Evolutionary conservation across 1,140 invertebrate species (phyloP).

Genomic region (Samia ricini): DNA sequence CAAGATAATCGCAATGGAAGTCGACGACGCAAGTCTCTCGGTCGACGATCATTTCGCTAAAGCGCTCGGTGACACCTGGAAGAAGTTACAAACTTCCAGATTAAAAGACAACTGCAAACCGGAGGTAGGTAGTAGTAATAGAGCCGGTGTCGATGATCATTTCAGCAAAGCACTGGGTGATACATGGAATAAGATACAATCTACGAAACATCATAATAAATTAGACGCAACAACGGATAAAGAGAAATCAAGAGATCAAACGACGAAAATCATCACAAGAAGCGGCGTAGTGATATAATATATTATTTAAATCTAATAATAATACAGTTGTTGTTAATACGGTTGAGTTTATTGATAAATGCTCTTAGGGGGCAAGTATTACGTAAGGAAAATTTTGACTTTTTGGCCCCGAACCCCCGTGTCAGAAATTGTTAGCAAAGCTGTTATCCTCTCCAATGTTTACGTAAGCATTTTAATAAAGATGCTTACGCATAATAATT

Average conservation of each 20-base stretch:
- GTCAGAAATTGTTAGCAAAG: no score
- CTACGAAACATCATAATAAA: slow-evolving; percentile 43
- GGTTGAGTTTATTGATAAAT: no score
- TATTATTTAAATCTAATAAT: no score
- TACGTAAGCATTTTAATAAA: no score
- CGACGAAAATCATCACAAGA: slow-evolving; percentile 67
- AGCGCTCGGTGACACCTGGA: slow-evolving; percentile 96
- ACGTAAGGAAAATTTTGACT: no score
- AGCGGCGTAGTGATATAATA: slow-evolving; percentile 73
- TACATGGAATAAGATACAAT: slow-evolving; percentile 92
- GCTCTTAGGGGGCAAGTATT: no score
- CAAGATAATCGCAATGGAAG: slow-evolving; percentile 74
- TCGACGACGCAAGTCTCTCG: slow-evolving; percentile 75
- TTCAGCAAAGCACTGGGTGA: slow-evolving; percentile 97
- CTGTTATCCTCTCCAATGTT: no score
- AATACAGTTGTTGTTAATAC: no score
- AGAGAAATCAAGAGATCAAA: slow-evolving; percentile 58
- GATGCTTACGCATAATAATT: no score
- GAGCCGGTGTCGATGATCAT: slow-evolving; percentile 90
- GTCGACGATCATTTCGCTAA: slow-evolving; percentile 98
- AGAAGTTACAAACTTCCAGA: slow-evolving; percentile 84
- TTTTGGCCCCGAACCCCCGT: no score
- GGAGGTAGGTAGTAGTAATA: slow-evolving; percentile 22
- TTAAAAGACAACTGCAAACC: slow-evolving; percentile 60
- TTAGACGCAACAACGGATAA: slow-evolving; percentile 34